Evolutionary conservation across 2,113 vertebrate genomes (phyloP), one percentile per base, ranked within the genome.

Genomic region (Centropus unirufus): DNA sequence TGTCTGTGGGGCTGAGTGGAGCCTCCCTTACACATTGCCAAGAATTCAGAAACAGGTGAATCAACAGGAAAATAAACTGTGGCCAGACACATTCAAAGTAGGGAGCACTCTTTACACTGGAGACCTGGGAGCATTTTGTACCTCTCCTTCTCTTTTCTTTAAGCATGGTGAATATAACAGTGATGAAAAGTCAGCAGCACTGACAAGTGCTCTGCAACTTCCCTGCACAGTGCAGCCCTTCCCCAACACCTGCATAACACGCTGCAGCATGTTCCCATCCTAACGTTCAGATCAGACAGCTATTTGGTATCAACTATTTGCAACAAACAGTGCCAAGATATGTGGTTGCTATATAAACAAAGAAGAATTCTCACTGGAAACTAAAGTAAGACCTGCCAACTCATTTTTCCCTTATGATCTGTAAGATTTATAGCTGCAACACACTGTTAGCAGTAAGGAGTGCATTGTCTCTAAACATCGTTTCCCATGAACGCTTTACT

Each of bases 171-270:
- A 83, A 70, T 46, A 46, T 51, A 88, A 77, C 1, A 1, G n/a
- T 51, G 59, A 63, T 1, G 1, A 51, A 19, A 66, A 75, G 40
- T n/a, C 36, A 30, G 61, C 40, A 61, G 58, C 23, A 8, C 34
- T 5, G 19, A 36, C 29, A 68, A 73, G 40, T 4, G 12, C 34
- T 66, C 63, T 29, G 46, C 1, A 6, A 7, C 36, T 69, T 74
- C 27, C 26, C 26, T 10, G 42, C 13, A 12, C n/a, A 10, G 55
- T 0, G 0, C 2, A 3, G 70, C 0, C 0, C 36, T 66, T 66
- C 52, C 69, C 61, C 5, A 1, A 39, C 69, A 67, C 42, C 47
- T 24, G 30, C 21, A 4, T 3, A 32, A n/a, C 39, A 36, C 46
- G 5, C 5, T 2, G 39, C 57, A 68, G 66, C 0, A 0, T 12